Evolutionary conservation across 2,113 vertebrate species (phyloP).

Genomic region (Ameiurus melas): DNA sequence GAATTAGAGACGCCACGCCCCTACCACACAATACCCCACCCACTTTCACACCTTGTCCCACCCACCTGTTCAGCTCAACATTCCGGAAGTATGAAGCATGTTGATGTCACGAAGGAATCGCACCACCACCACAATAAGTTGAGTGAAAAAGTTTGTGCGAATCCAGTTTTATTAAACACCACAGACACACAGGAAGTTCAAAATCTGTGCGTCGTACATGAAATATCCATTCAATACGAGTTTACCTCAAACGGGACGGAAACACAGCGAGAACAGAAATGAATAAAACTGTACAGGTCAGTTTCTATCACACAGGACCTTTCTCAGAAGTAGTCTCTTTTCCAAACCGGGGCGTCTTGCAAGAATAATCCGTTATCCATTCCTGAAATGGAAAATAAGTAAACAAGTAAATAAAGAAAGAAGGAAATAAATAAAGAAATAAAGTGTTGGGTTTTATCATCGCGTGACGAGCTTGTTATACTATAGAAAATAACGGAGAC

Average conservation of each 20-base stretch:
- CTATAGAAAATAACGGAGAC: not conserved
- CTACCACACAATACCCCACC: not conserved
- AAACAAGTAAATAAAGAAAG: not conserved
- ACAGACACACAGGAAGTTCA: conserved; percentile 54
- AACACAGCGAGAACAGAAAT: conserved; percentile 30
- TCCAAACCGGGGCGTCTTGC: conserved; percentile 73
- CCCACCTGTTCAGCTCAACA: not conserved
- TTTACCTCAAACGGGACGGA: not conserved
- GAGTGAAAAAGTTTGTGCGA: conserved; percentile 40
- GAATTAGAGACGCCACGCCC: conserved; percentile 60
- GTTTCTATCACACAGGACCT: not conserved
- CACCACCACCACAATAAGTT: not conserved
- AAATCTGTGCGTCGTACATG: conserved; percentile 37
- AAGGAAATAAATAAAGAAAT: not conserved
- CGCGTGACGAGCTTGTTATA: not conserved
- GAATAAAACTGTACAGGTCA: conserved; percentile 42
- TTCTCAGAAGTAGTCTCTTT: conserved; percentile 73
- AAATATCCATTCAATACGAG: conserved; percentile 20
- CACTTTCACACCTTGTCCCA: not conserved
- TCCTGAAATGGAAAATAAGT: conserved; percentile 47
- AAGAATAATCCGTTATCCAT: conserved; percentile 70
- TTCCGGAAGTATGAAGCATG: not conserved
- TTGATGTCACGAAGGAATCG: not conserved
- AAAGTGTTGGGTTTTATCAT: not conserved
- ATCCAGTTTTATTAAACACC: conserved; percentile 65